Evolutionary conservation across 2,113 vertebrate genomes (phyloP), one percentile per base, ranked within the genome.

Genomic region (Emydura subglobosa): DNA sequence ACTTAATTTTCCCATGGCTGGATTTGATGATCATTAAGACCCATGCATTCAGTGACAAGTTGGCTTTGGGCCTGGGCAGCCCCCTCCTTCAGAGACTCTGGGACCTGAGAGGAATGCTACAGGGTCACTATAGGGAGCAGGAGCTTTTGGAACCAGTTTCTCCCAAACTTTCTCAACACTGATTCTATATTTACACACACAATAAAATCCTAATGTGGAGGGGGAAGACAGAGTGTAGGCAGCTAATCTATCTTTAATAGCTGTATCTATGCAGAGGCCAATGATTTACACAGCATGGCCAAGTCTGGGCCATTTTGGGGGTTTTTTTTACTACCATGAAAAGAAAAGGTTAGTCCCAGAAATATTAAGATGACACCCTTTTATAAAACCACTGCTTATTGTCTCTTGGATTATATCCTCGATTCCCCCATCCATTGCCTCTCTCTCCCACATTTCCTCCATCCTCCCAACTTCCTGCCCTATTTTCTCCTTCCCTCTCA

Each of bases 311-410:
- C 96, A 93, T 87, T 89, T 88, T 85, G 94, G 57, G n/a, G 42
- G 55, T 92, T 68, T 92, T 61, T 92, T 68, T 92, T 49, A 85
- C 88, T 90, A 83, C 88, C 87, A 91, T 0, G 0, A 93, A 93
- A 86, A 93, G 85, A 82, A 96, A 96, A 97, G 91, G 96, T 95
- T 95, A 91, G 85, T 68, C 78, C 91, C 90, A 95, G 82, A 96
- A 93, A 96, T n/a, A 91, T 22, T 29, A 83, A 93, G 80, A 87
- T 3, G 19, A 86, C 44, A 68, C 74, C 87, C 87, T 86, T 79
- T 34, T 25, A 87, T 55, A 91, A 79, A 91, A 95, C 74, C 88
- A 94, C 85, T 87, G 79, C 79, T 86, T 27, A 80, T 96, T 89
- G 34, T 61, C 92, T 86, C 53, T 21, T 54, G 21, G 27, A 53